phyloP scores from a whole-genome alignment of 2,888 invertebrate species.

The Pseudococcus longispinus region DNA sequence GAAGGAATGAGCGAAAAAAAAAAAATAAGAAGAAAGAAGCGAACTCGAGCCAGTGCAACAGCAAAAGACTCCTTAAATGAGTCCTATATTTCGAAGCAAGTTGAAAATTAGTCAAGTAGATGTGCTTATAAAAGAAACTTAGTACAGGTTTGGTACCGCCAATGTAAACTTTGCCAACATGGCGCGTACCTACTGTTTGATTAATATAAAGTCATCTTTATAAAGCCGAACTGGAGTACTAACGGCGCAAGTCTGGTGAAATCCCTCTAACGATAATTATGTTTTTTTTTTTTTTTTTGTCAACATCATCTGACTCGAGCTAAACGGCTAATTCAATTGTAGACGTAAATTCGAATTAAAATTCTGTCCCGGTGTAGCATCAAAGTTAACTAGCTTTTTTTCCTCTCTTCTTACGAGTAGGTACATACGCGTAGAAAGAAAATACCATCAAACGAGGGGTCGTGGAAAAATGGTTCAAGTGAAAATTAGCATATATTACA shows the following conservation, averaged over 20 bases:
- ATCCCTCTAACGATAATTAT: slow-evolving; percentile 15
- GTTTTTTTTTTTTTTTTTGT: slow-evolving; percentile 31
- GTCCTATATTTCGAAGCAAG: slow-evolving; percentile 1
- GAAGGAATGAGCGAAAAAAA: background rate
- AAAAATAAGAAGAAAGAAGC: background rate
- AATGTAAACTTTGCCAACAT: slow-evolving; percentile 25
- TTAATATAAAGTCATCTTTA: slow-evolving; percentile 13
- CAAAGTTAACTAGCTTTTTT: slow-evolving; percentile 13
- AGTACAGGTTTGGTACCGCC: background rate
- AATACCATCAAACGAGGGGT: background rate
- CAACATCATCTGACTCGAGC: slow-evolving; percentile 5
- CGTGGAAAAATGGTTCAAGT: slow-evolving; percentile 16
- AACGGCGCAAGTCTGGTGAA: background rate
- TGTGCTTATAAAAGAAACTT: slow-evolving; percentile 15
- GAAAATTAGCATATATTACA: slow-evolving; percentile 30
- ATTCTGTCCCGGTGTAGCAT: slow-evolving; percentile 4
- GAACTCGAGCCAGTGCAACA: background rate
- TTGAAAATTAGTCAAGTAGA: slow-evolving; percentile 26
- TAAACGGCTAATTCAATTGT: slow-evolving; percentile 22
- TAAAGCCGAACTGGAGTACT: background rate
- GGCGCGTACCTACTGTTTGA: background rate
- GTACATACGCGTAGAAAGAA: slow-evolving; percentile 1
- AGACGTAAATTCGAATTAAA: slow-evolving; percentile 28
- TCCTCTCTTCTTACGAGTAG: background rate
- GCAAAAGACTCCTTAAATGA: slow-evolving; percentile 3